A percentile compares a stretch with the other conserved stretches of the same genome.
Evolutionary conservation across 2,113 vertebrate genomes (phyloP).

Genomic region (Gnathonemus echidnorhynchus): DNA sequence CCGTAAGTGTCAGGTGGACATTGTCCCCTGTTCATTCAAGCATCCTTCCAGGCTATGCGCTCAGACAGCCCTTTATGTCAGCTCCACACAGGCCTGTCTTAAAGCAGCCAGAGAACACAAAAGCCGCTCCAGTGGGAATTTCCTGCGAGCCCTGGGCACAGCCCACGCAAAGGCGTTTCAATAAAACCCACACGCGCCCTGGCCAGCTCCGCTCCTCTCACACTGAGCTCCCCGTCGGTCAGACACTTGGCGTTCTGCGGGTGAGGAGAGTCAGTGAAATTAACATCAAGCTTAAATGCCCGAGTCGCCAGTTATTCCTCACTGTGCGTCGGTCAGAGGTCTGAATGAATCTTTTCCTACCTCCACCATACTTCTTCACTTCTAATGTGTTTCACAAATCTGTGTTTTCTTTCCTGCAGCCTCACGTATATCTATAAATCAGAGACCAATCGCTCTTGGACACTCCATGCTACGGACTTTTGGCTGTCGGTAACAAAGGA

Average conservation of each 20-base stretch:
- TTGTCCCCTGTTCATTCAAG: constrained; percentile 27
- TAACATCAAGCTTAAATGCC: constrained; percentile 10
- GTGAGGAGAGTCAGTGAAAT: neutral
- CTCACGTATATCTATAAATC: constrained; percentile 26
- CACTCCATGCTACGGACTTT: constrained; percentile 38
- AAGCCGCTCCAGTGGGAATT: constrained; percentile 54
- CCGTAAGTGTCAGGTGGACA: neutral
- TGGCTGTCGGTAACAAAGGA: constrained; percentile 43
- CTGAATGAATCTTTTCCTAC: neutral
- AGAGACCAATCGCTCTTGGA: constrained; percentile 40
- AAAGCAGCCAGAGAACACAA: constrained; percentile 55
- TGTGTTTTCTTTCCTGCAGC: neutral
- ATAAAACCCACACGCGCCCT: constrained; percentile 44
- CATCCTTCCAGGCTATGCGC: constrained; percentile 51
- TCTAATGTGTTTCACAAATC: neutral
- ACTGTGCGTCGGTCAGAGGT: neutral
- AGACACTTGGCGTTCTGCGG: neutral
- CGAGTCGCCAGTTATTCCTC: neutral
- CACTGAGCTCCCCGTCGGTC: constrained; percentile 38
- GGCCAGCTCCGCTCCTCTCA: constrained; percentile 37
- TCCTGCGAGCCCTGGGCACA: constrained; percentile 35
- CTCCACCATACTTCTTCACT: neutral
- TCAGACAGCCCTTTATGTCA: constrained; percentile 57
- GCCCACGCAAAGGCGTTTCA: constrained; percentile 43
- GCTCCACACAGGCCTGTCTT: constrained; percentile 48